Conservation (phyloP, 2,113 vertebrate genomes). For the Bos javanicus region DNA sequence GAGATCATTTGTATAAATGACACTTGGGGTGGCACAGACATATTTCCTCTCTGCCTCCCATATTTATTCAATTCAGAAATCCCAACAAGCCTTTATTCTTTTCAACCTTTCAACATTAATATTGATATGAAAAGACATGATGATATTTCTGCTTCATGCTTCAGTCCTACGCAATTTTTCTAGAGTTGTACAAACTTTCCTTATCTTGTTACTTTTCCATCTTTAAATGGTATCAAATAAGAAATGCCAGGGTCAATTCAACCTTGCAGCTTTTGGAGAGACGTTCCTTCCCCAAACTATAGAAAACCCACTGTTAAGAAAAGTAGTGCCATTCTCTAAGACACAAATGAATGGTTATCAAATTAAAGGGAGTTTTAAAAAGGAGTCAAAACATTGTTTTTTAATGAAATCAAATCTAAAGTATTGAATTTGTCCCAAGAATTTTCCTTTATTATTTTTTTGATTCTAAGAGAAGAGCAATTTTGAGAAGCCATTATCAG, state of each 20-base stretch:
- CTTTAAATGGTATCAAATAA: constrained; percentile 20
- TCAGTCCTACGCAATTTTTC: constrained; percentile 31
- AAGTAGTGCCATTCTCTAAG: not conserved
- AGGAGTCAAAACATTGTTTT: not conserved
- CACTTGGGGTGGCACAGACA: constrained; percentile 37
- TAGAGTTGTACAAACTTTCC: not conserved
- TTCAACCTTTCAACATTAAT: constrained; percentile 39
- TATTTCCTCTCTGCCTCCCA: not conserved
- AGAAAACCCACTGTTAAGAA: not conserved
- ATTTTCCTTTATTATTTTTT: constrained; percentile 7
- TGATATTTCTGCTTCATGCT: constrained; percentile 42
- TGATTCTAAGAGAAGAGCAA: not conserved
- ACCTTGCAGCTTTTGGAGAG: not conserved
- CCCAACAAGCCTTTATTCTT: constrained; percentile 6
- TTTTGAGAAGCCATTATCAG: not conserved
- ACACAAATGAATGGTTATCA: not conserved
- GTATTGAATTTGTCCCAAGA: not conserved
- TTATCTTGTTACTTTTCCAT: not conserved
- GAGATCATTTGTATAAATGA: constrained; percentile 61
- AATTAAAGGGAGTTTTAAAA: not conserved
- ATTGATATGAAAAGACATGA: constrained; percentile 26
- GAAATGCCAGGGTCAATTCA: not conserved
- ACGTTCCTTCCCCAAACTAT: not conserved
- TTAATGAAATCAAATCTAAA: constrained; percentile 1
- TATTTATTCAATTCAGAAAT: constrained; percentile 61